Base-by-base conservation (phyloP, 2,797 vertebrate species). In the Leontopithecus rosalia region DNA sequence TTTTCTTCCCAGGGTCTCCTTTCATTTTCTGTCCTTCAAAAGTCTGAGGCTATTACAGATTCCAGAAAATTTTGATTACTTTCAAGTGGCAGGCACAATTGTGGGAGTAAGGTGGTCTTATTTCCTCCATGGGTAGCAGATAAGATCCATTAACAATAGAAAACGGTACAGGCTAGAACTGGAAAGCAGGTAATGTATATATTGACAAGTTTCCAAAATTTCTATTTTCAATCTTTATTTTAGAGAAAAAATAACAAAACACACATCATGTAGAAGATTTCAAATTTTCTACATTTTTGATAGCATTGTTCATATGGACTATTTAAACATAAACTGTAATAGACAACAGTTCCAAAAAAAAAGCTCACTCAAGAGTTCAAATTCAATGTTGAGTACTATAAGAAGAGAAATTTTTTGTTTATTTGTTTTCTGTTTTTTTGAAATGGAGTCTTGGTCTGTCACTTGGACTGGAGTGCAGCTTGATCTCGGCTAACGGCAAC, bases 271-370 rank as follows among this genome's bases (percentile, higher is more conserved):
- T 24, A 39, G 2, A 81, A 46, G 20, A 88, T 13, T 7, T 87
- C 12, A 57, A 73, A 50, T 76, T 90, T 36, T 26, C 24, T 90
- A n/a, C 14, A n/a, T 48, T 95, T 79, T 90, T 77, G 36, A 88
- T 41, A 39, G 36, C 28, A 61, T 24, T 48, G 6, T 94, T 91
- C 12, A 84, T 91, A 77, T 76, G 61, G 30, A 55, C 58, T 43
- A 4, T 58, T 94, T 96, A 82, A 75, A 90, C 9, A 92, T 96
- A 82, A 75, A 90, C 9, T 87, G 39, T 75, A 85, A 77, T 67
- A 76, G 36, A 76, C 28, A 90, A 14, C 22, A 2, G 3, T 82
- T 88, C n/a, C 67, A 72, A 90, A 79, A 41, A 79, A 41, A 48
- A 83, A 77, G 11, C 41, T 58, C 10, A 81, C 36, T 36, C 46